phyloP scores from a whole-genome alignment of 92 coral and sea anemone species.

The Plumapathes pennacea region DNA sequence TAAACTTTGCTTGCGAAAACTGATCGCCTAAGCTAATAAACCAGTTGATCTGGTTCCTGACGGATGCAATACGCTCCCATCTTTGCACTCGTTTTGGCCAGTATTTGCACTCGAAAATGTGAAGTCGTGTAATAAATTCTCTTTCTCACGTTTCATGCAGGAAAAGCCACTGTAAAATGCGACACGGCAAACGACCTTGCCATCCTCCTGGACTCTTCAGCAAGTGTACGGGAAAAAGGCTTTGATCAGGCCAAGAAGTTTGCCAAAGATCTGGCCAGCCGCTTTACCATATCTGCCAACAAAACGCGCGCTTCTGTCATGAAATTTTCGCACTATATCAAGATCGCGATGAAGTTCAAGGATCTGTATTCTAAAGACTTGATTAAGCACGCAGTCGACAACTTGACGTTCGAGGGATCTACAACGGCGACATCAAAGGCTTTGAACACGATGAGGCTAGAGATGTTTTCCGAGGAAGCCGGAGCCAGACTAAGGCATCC shows the following conservation, averaged over 20 bases:
- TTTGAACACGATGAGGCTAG: constrained; percentile 1
- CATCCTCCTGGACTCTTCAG: constrained; percentile 45
- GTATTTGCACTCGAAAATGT: too few species aligned
- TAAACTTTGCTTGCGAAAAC: too few species aligned
- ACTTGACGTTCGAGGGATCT: constrained; percentile 31
- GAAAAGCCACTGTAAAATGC: too few species aligned
- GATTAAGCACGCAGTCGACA: neutral
- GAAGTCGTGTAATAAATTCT: too few species aligned
- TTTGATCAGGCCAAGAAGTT: constrained; percentile 28
- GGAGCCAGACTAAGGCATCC: constrained; percentile 35
- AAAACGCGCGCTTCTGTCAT: constrained; percentile 27
- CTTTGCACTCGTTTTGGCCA: too few species aligned
- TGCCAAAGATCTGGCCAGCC: constrained; percentile 12
- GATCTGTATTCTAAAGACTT: constrained; percentile 2
- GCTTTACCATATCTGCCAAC: constrained; percentile 14
- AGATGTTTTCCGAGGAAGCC: constrained; percentile 9
- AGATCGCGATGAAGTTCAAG: constrained; percentile 15
- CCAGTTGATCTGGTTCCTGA: too few species aligned
- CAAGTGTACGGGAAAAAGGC: constrained; percentile 42
- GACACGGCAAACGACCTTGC: constrained; percentile 45
- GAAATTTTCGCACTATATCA: constrained; percentile 32
- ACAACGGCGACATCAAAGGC: constrained; percentile 19
- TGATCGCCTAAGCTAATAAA: too few species aligned
- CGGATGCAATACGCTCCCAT: too few species aligned
- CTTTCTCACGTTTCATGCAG: too few species aligned